Evolutionary conservation across 1,140 invertebrate species (phyloP), one percentile per base, ranked within the genome.

Genomic region (Plodia interpunctella): DNA sequence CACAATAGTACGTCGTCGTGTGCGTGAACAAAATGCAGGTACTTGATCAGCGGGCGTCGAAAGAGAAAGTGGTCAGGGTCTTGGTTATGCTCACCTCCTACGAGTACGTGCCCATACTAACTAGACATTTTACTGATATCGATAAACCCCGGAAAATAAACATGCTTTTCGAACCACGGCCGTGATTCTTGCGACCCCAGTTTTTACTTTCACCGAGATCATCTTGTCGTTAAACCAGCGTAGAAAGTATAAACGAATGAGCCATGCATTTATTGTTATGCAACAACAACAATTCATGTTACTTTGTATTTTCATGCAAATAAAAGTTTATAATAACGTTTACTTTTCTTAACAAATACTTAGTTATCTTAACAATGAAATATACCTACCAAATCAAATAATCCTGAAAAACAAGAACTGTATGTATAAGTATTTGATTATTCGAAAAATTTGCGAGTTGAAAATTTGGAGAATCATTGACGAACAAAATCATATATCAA

Each of bases 1-100:
- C 73, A 78, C 70, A 78, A 63, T 67, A 68, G 68, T 59, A 71
- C 63, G 67, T 51, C 71, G 59, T 10, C 32, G 35, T 75, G 75
- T 81, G 66, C 53, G 65, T 66, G 76, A 60, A 74, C 60, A 25
- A 53, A 44, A 49, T 55, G 61, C 57, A 25, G 11, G 19, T 21
- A 17, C 58, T 66, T 63, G 69, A 72, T 67, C 68, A 72, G 63
- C 66, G 66, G 62, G 21, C 73, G 71, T 77, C 77, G 83, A 86
- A 84, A 87, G 82, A 84, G 86, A 88, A 88, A 87, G 83, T 83
- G 72, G 79, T 74, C 75, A 70, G 71, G 68, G 74, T 81, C 74
- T 81, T 62, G 60, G 69, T 69, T 65, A 67, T 65, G 64, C 61
- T 62, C 65, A 64, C 73, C 70, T 67, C 69, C 53, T 70, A 69